Evolutionary conservation across 1,140 invertebrate species (phyloP), one percentile per base, ranked within the genome.

Genomic region (Ceratina japonica): DNA sequence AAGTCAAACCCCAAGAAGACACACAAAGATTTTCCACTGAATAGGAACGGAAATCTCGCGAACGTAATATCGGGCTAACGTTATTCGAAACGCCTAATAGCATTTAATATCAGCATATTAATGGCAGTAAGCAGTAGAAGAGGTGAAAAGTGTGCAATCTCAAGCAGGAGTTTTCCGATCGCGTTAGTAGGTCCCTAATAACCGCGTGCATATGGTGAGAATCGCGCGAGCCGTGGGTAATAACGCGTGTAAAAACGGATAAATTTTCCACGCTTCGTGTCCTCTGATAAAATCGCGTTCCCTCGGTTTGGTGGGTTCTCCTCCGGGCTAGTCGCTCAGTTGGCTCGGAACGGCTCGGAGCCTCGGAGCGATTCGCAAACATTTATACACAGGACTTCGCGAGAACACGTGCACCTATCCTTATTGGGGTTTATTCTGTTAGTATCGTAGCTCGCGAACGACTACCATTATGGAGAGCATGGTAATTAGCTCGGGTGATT

Each of bases 231-330:
- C 15, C 31, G 59, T 2, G 74, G 37, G 51, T 77, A 77, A 77
- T 77, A 71, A 71, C 75, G 58, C 75, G 66, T 52, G 75, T 71
- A 71, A 77, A 77, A 77, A 77, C 27, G 58, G 75, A 70, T 62
- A 44, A 77, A 77, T 77, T 71, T 31, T 71, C 49, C 66, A 62
- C 66, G 75, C 15, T 70, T 27, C 44, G 56, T 7, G 75, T n/a
- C 1, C 12, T 5, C 51, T 13, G 62, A 66, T 75, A 54, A 58
- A 75, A 75, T 66, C 52, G 13, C 24, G 24, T 51, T 65, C n/a
- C 59, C n/a, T 63, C 22, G 59, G n/a, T n/a, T 44, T 18, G 13
- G 31, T 64, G 27, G 37, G 37, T 10, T 49, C 31, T 1, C 0
- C 13, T 24, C 71, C 0, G 49, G 49, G 54, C 54, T 20, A 27